Conservation (phyloP, 2,797 vertebrate species). For the Diceros bicornis region DNA sequence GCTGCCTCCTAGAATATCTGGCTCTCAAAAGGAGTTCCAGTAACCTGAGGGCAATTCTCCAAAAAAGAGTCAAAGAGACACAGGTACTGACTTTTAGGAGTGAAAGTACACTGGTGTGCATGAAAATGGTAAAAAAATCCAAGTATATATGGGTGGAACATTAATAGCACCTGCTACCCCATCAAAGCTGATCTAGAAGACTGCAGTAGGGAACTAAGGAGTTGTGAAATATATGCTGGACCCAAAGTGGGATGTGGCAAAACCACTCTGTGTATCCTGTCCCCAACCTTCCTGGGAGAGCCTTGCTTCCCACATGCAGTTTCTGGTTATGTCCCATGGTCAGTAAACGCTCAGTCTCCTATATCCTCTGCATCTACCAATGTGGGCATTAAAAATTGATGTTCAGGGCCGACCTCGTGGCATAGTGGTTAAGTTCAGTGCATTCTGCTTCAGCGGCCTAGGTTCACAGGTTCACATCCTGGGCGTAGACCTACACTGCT, state of each 20-base stretch:
- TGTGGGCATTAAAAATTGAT: background rate
- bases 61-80: background rate
- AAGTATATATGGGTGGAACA: background rate
- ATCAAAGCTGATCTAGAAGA: background rate
- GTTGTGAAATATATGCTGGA: background rate
- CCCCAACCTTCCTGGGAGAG: background rate
- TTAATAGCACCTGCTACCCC: background rate
- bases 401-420: background rate
- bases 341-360: background rate
- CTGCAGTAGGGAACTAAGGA: background rate
- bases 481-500: too few species aligned
- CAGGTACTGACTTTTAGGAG: background rate
- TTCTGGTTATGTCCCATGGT: background rate
- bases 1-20: background rate
- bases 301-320: background rate
- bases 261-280: background rate
- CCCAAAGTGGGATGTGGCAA: background rate
- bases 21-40: background rate
- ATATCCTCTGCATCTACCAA: background rate
- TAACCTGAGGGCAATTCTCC: background rate
- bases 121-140: background rate
- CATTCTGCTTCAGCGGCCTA: too few species aligned
- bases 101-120: background rate
- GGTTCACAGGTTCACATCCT: too few species aligned
- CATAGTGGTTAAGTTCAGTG: too few species aligned